These are phyloP conservation scores for Otis tarda DNA, from an alignment of 2,113 vertebrate species.

Conservation along the genomic window DNA sequence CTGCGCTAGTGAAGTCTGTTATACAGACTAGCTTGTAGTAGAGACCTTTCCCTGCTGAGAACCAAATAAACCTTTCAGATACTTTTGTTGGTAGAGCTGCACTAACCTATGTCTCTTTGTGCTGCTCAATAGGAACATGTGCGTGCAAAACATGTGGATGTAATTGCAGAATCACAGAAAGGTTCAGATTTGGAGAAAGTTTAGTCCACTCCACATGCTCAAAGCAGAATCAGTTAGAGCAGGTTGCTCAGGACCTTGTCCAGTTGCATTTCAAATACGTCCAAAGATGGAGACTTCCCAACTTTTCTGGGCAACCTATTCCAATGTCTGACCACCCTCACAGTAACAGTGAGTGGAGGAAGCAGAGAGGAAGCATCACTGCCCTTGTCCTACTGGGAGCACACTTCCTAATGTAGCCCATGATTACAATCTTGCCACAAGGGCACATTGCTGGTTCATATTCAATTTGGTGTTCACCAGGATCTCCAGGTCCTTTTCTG, in stretches of 20 bases:
- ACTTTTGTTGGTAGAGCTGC: background rate
- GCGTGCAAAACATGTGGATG: background rate
- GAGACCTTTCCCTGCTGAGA: background rate
- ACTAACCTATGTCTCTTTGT: background rate
- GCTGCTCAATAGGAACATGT: background rate
- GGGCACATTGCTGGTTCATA: background rate
- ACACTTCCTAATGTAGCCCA: background rate
- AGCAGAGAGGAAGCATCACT: too few species aligned
- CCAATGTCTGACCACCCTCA: background rate
- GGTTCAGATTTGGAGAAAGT: background rate
- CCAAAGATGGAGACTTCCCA: background rate
- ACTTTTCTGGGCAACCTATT: background rate
- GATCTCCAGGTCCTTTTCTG: background rate
- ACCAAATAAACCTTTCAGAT: background rate
- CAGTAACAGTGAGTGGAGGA: too few species aligned
- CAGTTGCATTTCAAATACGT: background rate
- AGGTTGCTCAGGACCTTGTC: background rate
- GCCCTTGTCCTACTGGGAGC: background rate
- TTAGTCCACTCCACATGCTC: background rate
- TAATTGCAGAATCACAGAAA: background rate
- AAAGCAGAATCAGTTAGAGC: background rate
- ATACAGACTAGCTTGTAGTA: background rate
- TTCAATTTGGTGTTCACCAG: background rate
- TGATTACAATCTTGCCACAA: background rate
- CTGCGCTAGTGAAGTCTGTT: background rate